These are phyloP conservation scores for Torymus texanus DNA, from an alignment of 2,888 invertebrate genomes.

Conservation along the genomic window DNA sequence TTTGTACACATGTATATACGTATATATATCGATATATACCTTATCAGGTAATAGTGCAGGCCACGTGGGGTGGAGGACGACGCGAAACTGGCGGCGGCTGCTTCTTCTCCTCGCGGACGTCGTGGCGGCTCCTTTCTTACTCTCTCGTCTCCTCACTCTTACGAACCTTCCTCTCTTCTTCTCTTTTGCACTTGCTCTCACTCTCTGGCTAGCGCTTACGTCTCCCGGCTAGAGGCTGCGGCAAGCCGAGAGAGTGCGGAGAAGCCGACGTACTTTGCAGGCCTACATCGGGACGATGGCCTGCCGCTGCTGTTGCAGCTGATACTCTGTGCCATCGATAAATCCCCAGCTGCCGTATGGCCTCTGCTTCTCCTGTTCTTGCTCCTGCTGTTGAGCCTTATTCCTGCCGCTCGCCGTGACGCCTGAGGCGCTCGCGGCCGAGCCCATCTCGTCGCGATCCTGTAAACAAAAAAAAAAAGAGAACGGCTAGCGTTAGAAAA, in stretches of 20 bases:
- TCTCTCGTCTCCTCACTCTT: conserved; percentile 46
- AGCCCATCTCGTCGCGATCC: conserved; percentile 25
- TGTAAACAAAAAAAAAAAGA: neutral
- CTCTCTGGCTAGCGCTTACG: conserved; percentile 20
- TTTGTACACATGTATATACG: neutral
- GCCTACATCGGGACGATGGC: conserved; percentile 66
- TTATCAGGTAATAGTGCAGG: conserved; percentile 73
- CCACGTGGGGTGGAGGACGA: conserved; percentile 73
- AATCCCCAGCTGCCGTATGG: neutral
- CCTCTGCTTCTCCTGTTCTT: neutral
- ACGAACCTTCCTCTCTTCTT: neutral
- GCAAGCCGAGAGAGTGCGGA: conserved; percentile 20
- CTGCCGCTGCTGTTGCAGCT: conserved; percentile 61
- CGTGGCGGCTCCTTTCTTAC: conserved; percentile 44
- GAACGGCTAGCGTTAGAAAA: neutral
- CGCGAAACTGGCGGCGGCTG: conserved; percentile 55
- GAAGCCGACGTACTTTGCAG: conserved; percentile 59
- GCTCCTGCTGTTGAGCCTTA: conserved; percentile 10
- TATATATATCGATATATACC: conserved; percentile 60
- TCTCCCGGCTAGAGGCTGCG: neutral
- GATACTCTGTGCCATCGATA: neutral
- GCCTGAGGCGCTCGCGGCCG: conserved; percentile 13
- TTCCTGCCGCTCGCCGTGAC: conserved; percentile 11
- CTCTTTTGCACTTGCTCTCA: conserved; percentile 44
- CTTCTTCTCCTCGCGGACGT: conserved; percentile 2